Evolutionary conservation across 2,113 vertebrate genomes (phyloP).

Genomic region (Cyprinodon brontotheroides): DNA sequence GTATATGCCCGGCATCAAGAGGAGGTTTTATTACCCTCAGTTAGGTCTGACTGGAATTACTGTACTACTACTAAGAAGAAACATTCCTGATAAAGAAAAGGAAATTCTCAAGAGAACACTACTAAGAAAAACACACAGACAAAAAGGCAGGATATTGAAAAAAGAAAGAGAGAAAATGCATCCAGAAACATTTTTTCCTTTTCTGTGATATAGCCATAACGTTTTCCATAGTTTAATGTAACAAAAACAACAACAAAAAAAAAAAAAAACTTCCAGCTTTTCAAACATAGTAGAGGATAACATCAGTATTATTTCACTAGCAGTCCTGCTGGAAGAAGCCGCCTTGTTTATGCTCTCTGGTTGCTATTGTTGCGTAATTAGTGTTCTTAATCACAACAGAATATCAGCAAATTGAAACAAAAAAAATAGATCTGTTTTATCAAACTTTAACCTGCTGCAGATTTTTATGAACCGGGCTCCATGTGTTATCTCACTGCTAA

Average conservation of each 20-base stretch:
- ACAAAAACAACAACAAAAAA: too few species aligned
- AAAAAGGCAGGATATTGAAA: too few species aligned
- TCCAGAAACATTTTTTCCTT: too few species aligned
- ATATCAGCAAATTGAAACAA: neutral
- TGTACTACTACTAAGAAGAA: neutral
- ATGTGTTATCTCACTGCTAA: conserved; percentile 28
- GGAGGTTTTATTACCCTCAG: too few species aligned
- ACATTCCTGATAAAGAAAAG: neutral
- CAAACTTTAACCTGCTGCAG: neutral
- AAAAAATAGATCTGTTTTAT: neutral
- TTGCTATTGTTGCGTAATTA: neutral
- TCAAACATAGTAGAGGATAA: neutral
- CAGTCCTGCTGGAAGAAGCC: too few species aligned
- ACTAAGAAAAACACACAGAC: neutral
- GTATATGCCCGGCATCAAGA: too few species aligned
- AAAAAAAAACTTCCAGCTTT: too few species aligned
- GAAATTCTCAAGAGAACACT: too few species aligned
- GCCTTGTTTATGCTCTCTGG: neutral
- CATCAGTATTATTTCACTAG: neutral
- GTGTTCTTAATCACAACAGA: neutral
- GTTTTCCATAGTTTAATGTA: too few species aligned
- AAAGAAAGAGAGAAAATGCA: too few species aligned
- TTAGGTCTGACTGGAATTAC: too few species aligned
- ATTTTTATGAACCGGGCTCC: neutral
- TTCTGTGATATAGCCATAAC: too few species aligned